phyloP scores from a whole-genome alignment of 1,140 invertebrate species.

The Drosophila simulans region DNA sequence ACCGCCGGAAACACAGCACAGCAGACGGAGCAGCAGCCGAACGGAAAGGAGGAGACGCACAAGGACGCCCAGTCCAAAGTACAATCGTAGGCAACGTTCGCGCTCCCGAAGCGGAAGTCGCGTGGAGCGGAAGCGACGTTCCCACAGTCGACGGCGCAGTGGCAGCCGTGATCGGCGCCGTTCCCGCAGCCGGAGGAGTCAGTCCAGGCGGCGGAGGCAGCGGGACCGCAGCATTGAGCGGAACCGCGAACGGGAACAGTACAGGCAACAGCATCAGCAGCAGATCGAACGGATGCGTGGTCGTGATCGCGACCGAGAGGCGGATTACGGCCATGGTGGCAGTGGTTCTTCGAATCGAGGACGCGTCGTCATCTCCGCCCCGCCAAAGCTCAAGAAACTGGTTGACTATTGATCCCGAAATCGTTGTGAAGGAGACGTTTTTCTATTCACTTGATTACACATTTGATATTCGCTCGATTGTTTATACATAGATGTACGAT shows the following conservation, averaged over 20 bases:
- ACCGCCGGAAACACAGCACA: slow-evolving; percentile 20
- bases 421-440: slow-evolving; percentile 26
- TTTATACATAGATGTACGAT: slow-evolving; percentile 51
- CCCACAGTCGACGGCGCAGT: slow-evolving; percentile 58
- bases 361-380: slow-evolving; percentile 77
- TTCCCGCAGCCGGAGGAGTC: slow-evolving; percentile 58
- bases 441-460: slow-evolving; percentile 21
- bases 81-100: slow-evolving; percentile 54
- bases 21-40: slow-evolving; percentile 51
- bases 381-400: slow-evolving; percentile 81
- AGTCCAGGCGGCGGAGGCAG: slow-evolving; percentile 56
- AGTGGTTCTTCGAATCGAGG: slow-evolving; percentile 56
- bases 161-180: slow-evolving; percentile 60
- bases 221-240: slow-evolving; percentile 61
- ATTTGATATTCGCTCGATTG: slow-evolving; percentile 47
- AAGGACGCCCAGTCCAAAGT: slow-evolving; percentile 57
- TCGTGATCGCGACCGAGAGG: slow-evolving; percentile 43
- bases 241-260: slow-evolving; percentile 56
- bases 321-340: slow-evolving; percentile 36
- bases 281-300: slow-evolving; percentile 30
- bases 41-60: slow-evolving; percentile 50
- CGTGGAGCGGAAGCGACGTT: slow-evolving; percentile 47
- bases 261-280: slow-evolving; percentile 61
- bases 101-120: slow-evolving; percentile 52
- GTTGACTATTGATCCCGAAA: slow-evolving; percentile 73